phyloP scores from a whole-genome alignment of 2,113 vertebrate species.

The Engraulis encrasicolus region DNA sequence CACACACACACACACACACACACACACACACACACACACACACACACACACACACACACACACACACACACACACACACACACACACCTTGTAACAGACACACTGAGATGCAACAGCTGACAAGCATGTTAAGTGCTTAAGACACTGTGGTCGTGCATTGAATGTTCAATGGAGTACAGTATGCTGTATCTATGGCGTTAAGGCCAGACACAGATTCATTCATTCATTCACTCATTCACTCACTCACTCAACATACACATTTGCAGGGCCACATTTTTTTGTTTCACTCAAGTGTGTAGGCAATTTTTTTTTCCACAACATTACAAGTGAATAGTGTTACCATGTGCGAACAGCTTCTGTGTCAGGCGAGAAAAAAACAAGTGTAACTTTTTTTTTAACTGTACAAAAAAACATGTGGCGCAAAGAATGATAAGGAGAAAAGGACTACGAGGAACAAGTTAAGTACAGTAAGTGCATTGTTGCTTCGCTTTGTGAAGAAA shows the following conservation, averaged over 20 bases:
- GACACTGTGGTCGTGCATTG: constrained; percentile 12
- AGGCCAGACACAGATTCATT: neutral
- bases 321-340: constrained; percentile 33
- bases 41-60: neutral
- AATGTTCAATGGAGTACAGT: neutral
- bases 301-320: neutral
- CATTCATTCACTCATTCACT: neutral
- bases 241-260: neutral
- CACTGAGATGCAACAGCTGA: constrained; percentile 13
- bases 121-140: constrained; percentile 18
- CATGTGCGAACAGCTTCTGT: neutral
- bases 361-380: neutral
- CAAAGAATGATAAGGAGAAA: constrained; percentile 35
- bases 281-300: neutral
- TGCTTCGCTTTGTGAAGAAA: neutral
- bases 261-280: neutral
- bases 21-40: neutral
- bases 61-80: neutral
- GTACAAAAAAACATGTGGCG: constrained; percentile 35
- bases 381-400: neutral
- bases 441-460: neutral
- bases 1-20: neutral
- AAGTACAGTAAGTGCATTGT: constrained; percentile 6
- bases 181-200: neutral
- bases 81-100: neutral